Evolutionary conservation across 92 coral and sea anemone species (phyloP).

Genomic region (Ricordea florida): DNA sequence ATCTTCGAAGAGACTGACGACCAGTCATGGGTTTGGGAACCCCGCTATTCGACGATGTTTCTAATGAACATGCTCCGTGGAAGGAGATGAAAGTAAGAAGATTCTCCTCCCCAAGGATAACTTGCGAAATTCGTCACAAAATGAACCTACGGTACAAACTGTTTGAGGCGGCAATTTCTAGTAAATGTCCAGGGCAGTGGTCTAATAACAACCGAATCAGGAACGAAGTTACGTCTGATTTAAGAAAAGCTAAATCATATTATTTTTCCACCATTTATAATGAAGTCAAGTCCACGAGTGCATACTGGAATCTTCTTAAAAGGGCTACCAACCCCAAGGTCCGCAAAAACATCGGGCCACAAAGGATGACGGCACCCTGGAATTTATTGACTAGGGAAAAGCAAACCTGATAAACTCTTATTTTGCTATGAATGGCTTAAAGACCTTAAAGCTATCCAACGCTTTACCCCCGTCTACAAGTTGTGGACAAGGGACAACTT

Average conservation of each 20-base stretch:
- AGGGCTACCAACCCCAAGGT: too few species aligned
- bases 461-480: not conserved
- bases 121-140: too few species aligned
- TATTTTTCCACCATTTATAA: too few species aligned
- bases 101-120: too few species aligned
- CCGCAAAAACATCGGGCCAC: too few species aligned
- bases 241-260: not conserved
- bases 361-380: constrained; percentile 15
- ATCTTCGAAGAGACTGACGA: constrained; percentile 12
- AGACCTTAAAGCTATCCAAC: not conserved
- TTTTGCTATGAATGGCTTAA: not conserved
- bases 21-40: constrained; percentile 2
- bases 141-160: constrained; percentile 15
- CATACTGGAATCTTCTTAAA: too few species aligned
- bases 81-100: too few species aligned
- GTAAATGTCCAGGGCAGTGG: not conserved
- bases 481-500: too few species aligned
- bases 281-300: too few species aligned
- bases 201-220: not conserved
- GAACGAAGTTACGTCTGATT: not conserved
- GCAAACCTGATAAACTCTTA: constrained; percentile 3
- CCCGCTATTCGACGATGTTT: not conserved
- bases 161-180: not conserved
- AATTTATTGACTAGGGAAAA: not conserved
- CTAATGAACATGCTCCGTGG: too few species aligned